A percentile compares a stretch with the other conserved stretches of the same genome.
These are phyloP conservation scores for Drosophila sordidapex DNA, from an alignment of 2,888 invertebrate genomes.

Conservation along the genomic window DNA sequence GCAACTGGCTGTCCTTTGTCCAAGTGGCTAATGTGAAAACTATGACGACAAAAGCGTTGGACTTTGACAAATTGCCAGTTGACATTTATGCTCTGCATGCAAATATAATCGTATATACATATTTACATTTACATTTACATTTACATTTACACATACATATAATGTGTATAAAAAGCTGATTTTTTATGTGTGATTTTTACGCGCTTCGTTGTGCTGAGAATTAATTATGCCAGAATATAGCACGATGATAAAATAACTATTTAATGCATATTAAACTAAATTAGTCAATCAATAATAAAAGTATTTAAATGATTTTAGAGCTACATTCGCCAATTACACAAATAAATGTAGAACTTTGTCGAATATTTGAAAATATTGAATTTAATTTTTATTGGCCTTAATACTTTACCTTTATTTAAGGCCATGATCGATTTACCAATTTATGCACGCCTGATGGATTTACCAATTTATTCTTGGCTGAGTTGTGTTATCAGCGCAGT, in stretches of 20 bases:
- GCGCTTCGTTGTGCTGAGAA: not conserved
- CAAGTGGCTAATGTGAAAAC: conserved; percentile 52
- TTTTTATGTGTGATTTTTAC: conserved; percentile 29
- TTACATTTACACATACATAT: not conserved
- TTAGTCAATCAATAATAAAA: not conserved
- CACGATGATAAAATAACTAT: conserved; percentile 20
- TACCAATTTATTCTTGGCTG: conserved; percentile 9
- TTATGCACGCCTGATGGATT: conserved; percentile 4
- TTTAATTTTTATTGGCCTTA: not conserved
- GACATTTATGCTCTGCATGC: conserved; percentile 45
- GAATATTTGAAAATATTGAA: not conserved
- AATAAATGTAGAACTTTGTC: not conserved
- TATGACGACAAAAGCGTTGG: conserved; percentile 40
- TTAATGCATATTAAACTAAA: conserved; percentile 26
- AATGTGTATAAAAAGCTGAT: conserved; percentile 8
- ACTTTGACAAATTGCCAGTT: conserved; percentile 55
- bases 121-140: not conserved
- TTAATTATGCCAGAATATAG: not conserved
- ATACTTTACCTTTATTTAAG: not conserved
- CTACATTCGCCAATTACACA: not conserved
- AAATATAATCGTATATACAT: conserved; percentile 13
- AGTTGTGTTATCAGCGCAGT: conserved; percentile 13
- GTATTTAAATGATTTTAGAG: not conserved
- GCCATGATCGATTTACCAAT: conserved; percentile 20
- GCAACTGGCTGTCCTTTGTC: conserved; percentile 27